Conservation (phyloP, 2,888 invertebrate species). For the Cactoblastis cactorum region DNA sequence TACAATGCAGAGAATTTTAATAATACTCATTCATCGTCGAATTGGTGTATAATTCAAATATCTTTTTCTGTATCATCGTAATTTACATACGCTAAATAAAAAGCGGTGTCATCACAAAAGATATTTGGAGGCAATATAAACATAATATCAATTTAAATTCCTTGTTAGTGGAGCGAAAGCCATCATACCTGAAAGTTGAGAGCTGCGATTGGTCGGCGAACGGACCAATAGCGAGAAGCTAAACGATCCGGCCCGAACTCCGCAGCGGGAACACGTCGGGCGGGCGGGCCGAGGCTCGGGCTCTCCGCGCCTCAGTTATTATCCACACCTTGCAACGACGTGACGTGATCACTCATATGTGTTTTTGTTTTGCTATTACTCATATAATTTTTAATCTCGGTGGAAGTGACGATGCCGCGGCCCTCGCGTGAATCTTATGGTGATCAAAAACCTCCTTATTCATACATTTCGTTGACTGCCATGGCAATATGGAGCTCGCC, state of each 20-base stretch:
- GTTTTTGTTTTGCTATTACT: slow-evolving; percentile 36
- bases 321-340: slow-evolving; percentile 61
- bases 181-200: slow-evolving; percentile 70
- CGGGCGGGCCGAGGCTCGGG: slow-evolving; percentile 39
- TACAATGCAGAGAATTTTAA: slow-evolving; percentile 58
- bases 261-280: slow-evolving; percentile 36
- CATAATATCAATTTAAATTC: slow-evolving; percentile 80
- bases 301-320: slow-evolving; percentile 71
- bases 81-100: slow-evolving; percentile 79
- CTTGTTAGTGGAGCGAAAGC: slow-evolving; percentile 79
- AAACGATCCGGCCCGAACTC: slow-evolving; percentile 31
- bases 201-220: slow-evolving; percentile 44
- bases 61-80: slow-evolving; percentile 74
- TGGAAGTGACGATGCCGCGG: slow-evolving; percentile 88
- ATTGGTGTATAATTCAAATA: slow-evolving; percentile 74
- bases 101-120: slow-evolving; percentile 80
- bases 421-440: slow-evolving; percentile 96
- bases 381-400: slow-evolving; percentile 27
- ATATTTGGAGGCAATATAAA: slow-evolving; percentile 80
- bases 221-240: slow-evolving; percentile 45
- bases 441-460: slow-evolving; percentile 98
- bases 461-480: slow-evolving; percentile 96
- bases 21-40: slow-evolving; percentile 65
- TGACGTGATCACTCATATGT: slow-evolving; percentile 58
- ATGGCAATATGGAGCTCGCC: slow-evolving; percentile 98